phyloP scores from a whole-genome alignment of 2,888 invertebrate genomes.

The Quadroppia sp. region DNA sequence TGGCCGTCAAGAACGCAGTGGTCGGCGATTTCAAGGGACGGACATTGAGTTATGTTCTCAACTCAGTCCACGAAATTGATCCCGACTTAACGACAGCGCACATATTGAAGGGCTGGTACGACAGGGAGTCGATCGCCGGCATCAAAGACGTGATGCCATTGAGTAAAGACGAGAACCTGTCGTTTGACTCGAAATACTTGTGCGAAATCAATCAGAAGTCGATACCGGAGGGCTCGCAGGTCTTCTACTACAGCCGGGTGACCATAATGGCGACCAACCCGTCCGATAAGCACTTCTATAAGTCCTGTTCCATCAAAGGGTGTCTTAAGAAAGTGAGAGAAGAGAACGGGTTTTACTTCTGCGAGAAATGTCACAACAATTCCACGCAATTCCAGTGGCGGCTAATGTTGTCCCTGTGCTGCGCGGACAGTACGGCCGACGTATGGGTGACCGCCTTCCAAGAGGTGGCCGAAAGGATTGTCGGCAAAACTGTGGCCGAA shows the following conservation, averaged over 20 bases:
- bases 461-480: constrained; percentile 66
- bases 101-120: constrained; percentile 16
- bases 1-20: constrained; percentile 77
- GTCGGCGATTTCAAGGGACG: constrained; percentile 83
- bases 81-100: constrained; percentile 8
- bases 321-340: constrained; percentile 96
- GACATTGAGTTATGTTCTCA: constrained; percentile 45
- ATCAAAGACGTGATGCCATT: not conserved
- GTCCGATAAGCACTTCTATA: constrained; percentile 21
- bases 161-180: not conserved
- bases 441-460: constrained; percentile 90
- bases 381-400: constrained; percentile 81
- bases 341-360: constrained; percentile 75
- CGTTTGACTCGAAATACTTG: not conserved
- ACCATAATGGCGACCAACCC: not conserved
- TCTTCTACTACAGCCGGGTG: not conserved
- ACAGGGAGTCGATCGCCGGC: not conserved
- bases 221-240: not conserved
- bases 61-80: constrained; percentile 2
- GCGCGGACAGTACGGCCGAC: constrained; percentile 81
- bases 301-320: constrained; percentile 69
- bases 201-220: not conserved
- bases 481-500: constrained; percentile 65
- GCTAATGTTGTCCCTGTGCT: constrained; percentile 70
- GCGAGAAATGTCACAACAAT: constrained; percentile 88